Evolutionary conservation across 37 sponge, comb jelly and placozoan species (phyloP), one percentile per base, ranked within the genome.

Genomic region (Crambe crambe): DNA sequence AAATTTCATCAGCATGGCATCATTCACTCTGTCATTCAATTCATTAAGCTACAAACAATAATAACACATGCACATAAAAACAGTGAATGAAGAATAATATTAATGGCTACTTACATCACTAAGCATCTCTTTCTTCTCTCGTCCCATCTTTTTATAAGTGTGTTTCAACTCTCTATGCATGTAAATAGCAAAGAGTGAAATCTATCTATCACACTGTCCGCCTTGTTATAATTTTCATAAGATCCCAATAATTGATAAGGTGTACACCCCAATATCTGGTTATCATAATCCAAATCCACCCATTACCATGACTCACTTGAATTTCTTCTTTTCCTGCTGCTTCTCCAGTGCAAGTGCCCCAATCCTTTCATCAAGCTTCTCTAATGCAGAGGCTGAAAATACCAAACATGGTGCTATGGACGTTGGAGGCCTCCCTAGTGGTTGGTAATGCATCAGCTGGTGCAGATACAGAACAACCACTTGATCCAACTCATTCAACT

Each of bases 1-100:
- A 87, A 98, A 98, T 79, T 98, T 98, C 44, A 98, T 84, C 77
- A 89, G 74, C 95, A 94, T 96, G 68, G 88, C 84, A 51, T 88
- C 80, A 63, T 98, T 85, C 21, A 71, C 90, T 67, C 85, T 83
- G 12, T 63, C 86, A 35, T 92, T 83, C 31, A 90, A 75, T 27
- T 79, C 91, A 21, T 82, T 37, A 12, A 95, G 75, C 92, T 91
- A 75, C 3, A 22, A 73, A 29, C 22, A 73, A 41, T 37, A 41
- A 6, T 37, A 1, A 40, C 44, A 1, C 18, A 58, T 58, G 36
- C 25, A 58, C 15, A 23, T 30, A 37, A 1, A 27, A 31, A 22
- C 20, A 27, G 30, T 5, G 64, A 64, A 6, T 39, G 66, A n/a
- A 44, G 47, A 31, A 41, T 0, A 32, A 78, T 5, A 25, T 29